Conservation (phyloP, 2,797 vertebrate species). For the Podargus strigoides region DNA sequence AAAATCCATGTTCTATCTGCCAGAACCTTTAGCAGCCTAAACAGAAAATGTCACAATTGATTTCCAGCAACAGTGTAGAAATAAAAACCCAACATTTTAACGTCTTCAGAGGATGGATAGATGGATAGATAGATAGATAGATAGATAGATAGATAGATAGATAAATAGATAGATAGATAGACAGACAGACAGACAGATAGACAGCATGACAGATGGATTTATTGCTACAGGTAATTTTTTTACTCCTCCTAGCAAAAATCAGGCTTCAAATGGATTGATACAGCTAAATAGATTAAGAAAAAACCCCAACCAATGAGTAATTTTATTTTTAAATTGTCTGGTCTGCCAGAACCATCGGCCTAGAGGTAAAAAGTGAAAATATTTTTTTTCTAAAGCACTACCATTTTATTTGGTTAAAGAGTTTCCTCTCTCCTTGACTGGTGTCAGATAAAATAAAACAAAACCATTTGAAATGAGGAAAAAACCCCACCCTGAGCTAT, state of each 20-base stretch:
- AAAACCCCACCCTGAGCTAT: neutral
- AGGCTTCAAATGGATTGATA: constrained; percentile 1
- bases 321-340: constrained; percentile 17
- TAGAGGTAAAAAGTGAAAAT: neutral
- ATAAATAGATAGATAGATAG: constrained; percentile 55
- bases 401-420: constrained; percentile 37
- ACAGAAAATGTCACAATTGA: constrained; percentile 64
- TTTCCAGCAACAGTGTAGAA: constrained; percentile 18
- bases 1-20: constrained; percentile 61
- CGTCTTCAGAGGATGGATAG: constrained; percentile 12
- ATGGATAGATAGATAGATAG: constrained; percentile 44
- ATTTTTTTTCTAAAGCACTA: neutral
- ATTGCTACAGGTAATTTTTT: constrained; percentile 24
- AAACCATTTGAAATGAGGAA: neutral
- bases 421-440: neutral
- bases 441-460: constrained; percentile 39
- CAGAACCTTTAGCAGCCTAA: constrained; percentile 62
- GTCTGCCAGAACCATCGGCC: neutral
- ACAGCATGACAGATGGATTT: constrained; percentile 11
- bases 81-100: constrained; percentile 36
- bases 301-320: neutral
- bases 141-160: no score
- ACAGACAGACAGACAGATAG: constrained; percentile 51
- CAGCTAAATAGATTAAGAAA: neutral
- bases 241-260: constrained; percentile 15